These are phyloP conservation scores for Boloria euphrosyne DNA, from an alignment of 2,888 invertebrate genomes.

Conservation along the genomic window DNA sequence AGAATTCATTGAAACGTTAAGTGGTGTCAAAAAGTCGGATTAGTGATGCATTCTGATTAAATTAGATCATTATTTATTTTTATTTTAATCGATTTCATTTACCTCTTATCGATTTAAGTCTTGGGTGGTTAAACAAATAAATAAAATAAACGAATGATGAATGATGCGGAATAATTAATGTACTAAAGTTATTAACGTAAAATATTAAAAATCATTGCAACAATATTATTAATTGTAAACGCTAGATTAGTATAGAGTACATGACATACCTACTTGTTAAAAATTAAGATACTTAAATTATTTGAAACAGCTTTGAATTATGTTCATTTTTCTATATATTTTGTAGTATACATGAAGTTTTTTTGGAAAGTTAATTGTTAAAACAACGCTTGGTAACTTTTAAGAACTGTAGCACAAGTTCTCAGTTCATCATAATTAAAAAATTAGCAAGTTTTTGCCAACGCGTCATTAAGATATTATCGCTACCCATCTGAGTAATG, in stretches of 20 bases:
- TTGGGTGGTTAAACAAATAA: constrained; percentile 5
- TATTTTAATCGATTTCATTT: not conserved
- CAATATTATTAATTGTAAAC: too few species aligned
- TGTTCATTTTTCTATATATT: too few species aligned
- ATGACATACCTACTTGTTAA: too few species aligned
- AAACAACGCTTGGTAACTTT: not conserved
- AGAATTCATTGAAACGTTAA: constrained; percentile 50
- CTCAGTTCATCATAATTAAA: constrained; percentile 2
- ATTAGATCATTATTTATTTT: constrained; percentile 23
- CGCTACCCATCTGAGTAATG: constrained; percentile 8
- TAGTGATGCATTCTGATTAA: constrained; percentile 38
- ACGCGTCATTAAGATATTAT: constrained; percentile 14
- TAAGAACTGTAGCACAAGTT: not conserved
- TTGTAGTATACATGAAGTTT: too few species aligned
- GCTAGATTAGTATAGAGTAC: too few species aligned
- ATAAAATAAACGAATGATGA: too few species aligned
- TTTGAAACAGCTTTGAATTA: too few species aligned
- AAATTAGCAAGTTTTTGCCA: constrained; percentile 15
- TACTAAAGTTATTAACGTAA: too few species aligned
- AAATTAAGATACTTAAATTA: too few species aligned
- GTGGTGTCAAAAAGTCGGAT: constrained; percentile 31
- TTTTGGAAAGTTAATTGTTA: too few species aligned
- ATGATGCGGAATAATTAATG: too few species aligned
- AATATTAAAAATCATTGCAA: too few species aligned
- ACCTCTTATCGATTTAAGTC: not conserved